Evolutionary conservation across 2,113 vertebrate genomes (phyloP).

Genomic region (Stigmatopora argus): DNA sequence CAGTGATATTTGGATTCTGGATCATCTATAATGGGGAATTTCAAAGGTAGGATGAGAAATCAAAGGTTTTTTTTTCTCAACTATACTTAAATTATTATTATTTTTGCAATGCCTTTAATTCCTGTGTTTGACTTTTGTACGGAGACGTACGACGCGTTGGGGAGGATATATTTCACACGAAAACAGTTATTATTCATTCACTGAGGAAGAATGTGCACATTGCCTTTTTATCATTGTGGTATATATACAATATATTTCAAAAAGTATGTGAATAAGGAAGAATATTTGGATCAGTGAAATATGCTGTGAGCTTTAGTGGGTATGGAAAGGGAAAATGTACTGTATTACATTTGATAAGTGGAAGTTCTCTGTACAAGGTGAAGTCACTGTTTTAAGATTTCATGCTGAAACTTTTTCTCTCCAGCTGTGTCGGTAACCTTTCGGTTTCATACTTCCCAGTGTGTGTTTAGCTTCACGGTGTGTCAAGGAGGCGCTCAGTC

Average conservation of each 20-base stretch:
- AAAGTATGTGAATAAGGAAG: not conserved
- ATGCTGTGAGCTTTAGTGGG: not conserved
- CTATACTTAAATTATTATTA: not conserved
- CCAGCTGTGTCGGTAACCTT: slow-evolving; percentile 26
- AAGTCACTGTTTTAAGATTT: not conserved
- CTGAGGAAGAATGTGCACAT: not conserved
- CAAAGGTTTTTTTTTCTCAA: slow-evolving; percentile 7
- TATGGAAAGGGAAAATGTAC: not conserved
- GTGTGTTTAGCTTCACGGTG: not conserved
- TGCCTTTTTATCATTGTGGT: no score
- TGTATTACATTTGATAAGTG: not conserved
- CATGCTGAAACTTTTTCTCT: not conserved
- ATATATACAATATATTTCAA: no score
- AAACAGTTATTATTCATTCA: not conserved
- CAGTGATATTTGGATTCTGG: slow-evolving; percentile 22
- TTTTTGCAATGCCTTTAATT: slow-evolving; percentile 15
- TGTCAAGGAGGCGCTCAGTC: slow-evolving; percentile 32
- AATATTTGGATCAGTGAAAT: not conserved
- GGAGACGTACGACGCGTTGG: slow-evolving; percentile 14
- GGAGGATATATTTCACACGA: slow-evolving; percentile 23
- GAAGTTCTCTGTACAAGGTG: not conserved
- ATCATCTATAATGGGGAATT: slow-evolving; percentile 45
- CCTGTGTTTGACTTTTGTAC: slow-evolving; percentile 27
- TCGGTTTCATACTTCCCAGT: slow-evolving; percentile 20
- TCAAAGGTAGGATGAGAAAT: slow-evolving; percentile 48